Percentiles rank a stretch among this genome's conserved stretches.
phyloP scores from a whole-genome alignment of 2,113 vertebrate genomes.

The Neolamprologus tretocephalus region DNA sequence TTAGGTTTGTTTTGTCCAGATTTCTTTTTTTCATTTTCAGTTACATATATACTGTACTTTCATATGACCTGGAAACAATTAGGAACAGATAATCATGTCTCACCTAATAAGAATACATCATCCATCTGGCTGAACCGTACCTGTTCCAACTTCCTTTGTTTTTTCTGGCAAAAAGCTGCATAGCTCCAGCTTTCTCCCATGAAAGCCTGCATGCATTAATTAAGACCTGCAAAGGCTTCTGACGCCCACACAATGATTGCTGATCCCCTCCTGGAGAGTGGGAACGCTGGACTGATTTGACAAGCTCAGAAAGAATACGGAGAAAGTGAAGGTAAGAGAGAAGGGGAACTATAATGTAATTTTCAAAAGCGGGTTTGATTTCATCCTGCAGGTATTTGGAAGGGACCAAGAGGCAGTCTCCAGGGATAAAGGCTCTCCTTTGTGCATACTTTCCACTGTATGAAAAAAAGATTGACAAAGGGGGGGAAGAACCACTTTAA shows the following conservation, averaged over 20 bases:
- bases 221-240: not conserved
- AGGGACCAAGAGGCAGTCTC: conserved; percentile 1
- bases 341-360: conserved; percentile 4
- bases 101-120: not conserved
- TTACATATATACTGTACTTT: not conserved
- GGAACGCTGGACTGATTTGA: conserved; percentile 5
- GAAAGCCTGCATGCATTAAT: conserved; percentile 5
- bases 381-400: conserved; percentile 59
- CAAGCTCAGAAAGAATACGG: not conserved
- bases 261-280: conserved; percentile 25
- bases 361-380: conserved; percentile 49
- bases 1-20: not conserved
- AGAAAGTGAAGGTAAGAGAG: not conserved
- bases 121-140: not conserved
- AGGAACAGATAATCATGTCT: not conserved
- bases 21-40: not conserved
- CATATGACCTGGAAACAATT: not conserved
- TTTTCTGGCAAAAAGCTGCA: not conserved
- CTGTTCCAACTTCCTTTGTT: conserved; percentile 12
- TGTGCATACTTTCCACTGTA: conserved; percentile 49
- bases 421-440: conserved; percentile 25
- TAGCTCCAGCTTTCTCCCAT: not conserved
- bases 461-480: conserved; percentile 16
- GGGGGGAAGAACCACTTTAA: not conserved
- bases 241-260: conserved; percentile 12